Evolutionary conservation across 2,797 vertebrate species (phyloP).

Genomic region (Periparus ater): DNA sequence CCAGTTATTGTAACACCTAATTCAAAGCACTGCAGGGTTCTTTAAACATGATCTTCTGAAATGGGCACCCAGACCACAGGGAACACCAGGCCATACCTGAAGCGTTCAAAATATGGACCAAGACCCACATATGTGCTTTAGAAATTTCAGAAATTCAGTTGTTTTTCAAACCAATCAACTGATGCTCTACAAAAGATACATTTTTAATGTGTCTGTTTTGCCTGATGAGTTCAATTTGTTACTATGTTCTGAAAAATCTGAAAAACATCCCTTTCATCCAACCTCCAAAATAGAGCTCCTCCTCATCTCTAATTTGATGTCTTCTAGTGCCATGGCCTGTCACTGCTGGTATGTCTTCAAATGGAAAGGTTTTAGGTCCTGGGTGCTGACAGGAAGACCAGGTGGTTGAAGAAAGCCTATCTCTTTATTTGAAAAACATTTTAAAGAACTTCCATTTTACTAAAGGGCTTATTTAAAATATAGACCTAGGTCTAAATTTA

Average conservation of each 20-base stretch:
- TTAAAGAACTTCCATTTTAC: neutral
- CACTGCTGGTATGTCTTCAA: neutral
- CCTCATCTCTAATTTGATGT: neutral
- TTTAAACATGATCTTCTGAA: neutral
- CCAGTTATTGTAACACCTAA: neutral
- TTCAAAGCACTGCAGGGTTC: neutral
- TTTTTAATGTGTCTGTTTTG: neutral
- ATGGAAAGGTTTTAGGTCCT: neutral
- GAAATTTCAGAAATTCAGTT: neutral
- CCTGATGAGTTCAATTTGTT: neutral
- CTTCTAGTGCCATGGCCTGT: neutral
- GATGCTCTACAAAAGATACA: neutral
- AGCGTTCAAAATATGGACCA: neutral
- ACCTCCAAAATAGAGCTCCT: neutral
- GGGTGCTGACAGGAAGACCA: neutral
- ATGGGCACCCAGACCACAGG: neutral
- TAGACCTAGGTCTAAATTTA: neutral
- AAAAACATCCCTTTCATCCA: neutral
- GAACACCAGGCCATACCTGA: neutral
- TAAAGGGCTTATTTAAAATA: neutral
- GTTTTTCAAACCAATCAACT: neutral
- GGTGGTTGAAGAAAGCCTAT: neutral
- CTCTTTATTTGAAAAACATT: neutral
- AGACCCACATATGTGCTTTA: neutral
- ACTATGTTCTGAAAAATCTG: neutral